A percentile compares a stretch with the other conserved stretches of the same genome.
Conservation (phyloP, 1,140 invertebrate species). For the Drosophila nebulosa region DNA sequence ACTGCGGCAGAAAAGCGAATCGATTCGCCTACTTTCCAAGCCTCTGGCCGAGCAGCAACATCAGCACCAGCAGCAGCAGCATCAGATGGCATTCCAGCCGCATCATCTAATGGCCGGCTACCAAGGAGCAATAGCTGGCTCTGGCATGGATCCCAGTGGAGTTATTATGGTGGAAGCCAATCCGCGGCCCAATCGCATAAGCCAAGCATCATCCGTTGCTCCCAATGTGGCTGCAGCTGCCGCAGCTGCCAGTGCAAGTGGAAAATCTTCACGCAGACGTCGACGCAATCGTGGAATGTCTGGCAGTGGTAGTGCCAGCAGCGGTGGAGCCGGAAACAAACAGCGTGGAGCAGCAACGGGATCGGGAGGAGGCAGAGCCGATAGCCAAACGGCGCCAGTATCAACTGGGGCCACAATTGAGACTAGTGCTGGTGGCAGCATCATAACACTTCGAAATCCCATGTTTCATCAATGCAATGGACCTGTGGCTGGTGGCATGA, state of each 20-base stretch:
- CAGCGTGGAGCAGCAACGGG: constrained; percentile 5
- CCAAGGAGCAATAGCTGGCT: constrained; percentile 50
- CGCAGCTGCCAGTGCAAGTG: constrained; percentile 34
- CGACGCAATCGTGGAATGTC: constrained; percentile 84
- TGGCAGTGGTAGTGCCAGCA: constrained; percentile 7
- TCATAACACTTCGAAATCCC: constrained; percentile 89
- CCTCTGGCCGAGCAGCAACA: constrained; percentile 57
- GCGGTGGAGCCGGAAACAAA: constrained; percentile 23
- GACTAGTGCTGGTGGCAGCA: constrained; percentile 82
- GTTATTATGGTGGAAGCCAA: constrained; percentile 80
- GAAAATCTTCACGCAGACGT: constrained; percentile 82
- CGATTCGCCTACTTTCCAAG: constrained; percentile 69
- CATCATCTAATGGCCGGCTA: constrained; percentile 49
- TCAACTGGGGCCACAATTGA: constrained; percentile 42
- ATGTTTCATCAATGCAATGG: constrained; percentile 84
- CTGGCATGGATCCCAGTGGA: constrained; percentile 53
- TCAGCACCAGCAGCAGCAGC: constrained; percentile 50
- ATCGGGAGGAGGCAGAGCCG: constrained; percentile 1
- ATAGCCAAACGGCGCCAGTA: not conserved
- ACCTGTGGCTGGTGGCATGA: constrained; percentile 20
- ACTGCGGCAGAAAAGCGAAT: constrained; percentile 75
- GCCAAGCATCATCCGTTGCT: constrained; percentile 11
- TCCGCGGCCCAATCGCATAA: constrained; percentile 44
- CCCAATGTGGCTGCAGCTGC: constrained; percentile 32
- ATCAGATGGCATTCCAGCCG: constrained; percentile 15